phyloP scores from a whole-genome alignment of 2,797 vertebrate genomes.

The Zalophus californianus region DNA sequence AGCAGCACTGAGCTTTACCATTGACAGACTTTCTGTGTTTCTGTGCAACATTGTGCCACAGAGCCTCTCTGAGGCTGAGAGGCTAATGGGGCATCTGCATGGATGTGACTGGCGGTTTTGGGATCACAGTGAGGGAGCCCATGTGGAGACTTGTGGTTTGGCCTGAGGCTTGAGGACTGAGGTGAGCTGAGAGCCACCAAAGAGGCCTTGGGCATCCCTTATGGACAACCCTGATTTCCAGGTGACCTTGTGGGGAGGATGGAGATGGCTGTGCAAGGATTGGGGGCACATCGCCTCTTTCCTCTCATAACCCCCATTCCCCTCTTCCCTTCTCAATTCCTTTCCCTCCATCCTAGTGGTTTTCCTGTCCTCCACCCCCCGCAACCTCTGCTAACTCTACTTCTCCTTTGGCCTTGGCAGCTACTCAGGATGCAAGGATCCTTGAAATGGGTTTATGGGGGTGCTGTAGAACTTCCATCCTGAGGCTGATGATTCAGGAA shows the following conservation, averaged over 20 bases:
- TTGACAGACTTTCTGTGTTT: neutral
- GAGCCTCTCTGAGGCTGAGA: neutral
- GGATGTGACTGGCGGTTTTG: neutral
- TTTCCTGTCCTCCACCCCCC: neutral
- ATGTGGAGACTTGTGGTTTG: neutral
- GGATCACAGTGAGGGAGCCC: neutral
- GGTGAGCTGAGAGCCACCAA: neutral
- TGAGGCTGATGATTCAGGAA: neutral
- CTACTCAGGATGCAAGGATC: neutral
- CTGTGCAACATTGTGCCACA: neutral
- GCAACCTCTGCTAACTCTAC: neutral
- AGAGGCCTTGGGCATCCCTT: neutral
- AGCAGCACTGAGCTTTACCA: neutral
- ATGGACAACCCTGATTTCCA: neutral
- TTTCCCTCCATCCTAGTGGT: neutral
- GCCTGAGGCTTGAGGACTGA: neutral
- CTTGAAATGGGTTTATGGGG: neutral
- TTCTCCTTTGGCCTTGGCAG: neutral
- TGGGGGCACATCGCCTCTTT: neutral
- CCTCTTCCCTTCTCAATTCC: neutral
- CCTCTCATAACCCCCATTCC: neutral
- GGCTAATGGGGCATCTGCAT: neutral
- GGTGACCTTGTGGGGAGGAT: neutral
- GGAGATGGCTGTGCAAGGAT: neutral
- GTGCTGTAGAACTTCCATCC: neutral